A percentile compares a stretch with the other conserved stretches of the same genome.
Conservation (phyloP, 2,888 invertebrate genomes). For the Gibbula magus region DNA sequence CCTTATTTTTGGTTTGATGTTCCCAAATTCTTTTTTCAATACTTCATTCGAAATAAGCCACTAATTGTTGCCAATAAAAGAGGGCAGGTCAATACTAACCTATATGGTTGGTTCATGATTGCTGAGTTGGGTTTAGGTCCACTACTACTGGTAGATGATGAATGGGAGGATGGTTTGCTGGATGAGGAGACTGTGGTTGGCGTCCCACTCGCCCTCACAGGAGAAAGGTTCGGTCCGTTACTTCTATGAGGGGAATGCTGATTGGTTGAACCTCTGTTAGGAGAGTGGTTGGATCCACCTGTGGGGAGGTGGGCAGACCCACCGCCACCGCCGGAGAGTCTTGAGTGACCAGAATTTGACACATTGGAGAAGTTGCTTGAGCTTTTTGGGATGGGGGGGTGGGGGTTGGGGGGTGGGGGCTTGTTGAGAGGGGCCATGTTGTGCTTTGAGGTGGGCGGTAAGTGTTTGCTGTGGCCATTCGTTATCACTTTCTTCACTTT, state of each 20-base stretch:
- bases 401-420: not conserved
- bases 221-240: not conserved
- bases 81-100: slow-evolving; percentile 43
- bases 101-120: slow-evolving; percentile 56
- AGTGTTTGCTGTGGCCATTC: slow-evolving; percentile 35
- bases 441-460: slow-evolving; percentile 23
- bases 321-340: not conserved
- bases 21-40: too few species aligned
- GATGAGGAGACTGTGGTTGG: not conserved
- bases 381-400: slow-evolving; percentile 1
- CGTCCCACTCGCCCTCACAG: not conserved
- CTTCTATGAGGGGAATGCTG: slow-evolving; percentile 10
- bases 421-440: not conserved
- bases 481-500: slow-evolving; percentile 63
- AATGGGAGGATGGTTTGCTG: not conserved
- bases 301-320: not conserved
- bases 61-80: not conserved
- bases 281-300: slow-evolving; percentile 1
- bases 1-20: too few species aligned
- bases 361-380: slow-evolving; percentile 14
- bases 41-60: not conserved
- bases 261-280: slow-evolving; percentile 7
- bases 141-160: not conserved
- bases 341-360: not conserved
- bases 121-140: slow-evolving; percentile 50